Conservation (phyloP, 2,888 invertebrate genomes). For the Aporophyla lueneburgensis region DNA sequence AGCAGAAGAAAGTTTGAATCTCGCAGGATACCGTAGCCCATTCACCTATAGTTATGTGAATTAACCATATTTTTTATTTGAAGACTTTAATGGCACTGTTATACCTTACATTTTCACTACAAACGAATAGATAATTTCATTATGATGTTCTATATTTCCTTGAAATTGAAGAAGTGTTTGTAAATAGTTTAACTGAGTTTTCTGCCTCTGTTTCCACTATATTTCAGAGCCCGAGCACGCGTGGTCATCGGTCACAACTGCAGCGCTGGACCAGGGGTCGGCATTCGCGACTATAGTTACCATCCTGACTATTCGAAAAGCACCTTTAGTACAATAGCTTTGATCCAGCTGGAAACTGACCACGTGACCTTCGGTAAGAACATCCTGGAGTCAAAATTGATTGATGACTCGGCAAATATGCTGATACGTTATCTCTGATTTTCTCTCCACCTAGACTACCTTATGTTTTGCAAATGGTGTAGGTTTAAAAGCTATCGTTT, state of each 20-base stretch:
- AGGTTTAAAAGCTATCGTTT: not conserved
- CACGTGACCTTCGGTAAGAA: conserved; percentile 34
- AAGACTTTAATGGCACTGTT: too few relatives aligned
- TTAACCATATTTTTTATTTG: too few relatives aligned
- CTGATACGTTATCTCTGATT: not conserved
- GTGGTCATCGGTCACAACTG: conserved; percentile 73
- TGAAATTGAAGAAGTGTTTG: not conserved
- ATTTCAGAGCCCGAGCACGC: conserved; percentile 65
- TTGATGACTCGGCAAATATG: not conserved
- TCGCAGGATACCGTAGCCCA: too few relatives aligned
- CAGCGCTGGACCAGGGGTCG: conserved; percentile 50
- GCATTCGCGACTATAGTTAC: conserved; percentile 71
- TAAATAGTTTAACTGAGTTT: not conserved
- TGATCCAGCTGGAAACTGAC: conserved; percentile 73
- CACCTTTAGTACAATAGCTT: conserved; percentile 69
- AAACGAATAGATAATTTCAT: not conserved
- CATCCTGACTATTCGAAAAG: conserved; percentile 71
- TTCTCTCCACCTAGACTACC: not conserved
- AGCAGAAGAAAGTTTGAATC: too few relatives aligned
- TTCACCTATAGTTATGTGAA: too few relatives aligned
- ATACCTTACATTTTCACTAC: not conserved
- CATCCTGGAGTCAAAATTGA: not conserved
- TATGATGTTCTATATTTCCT: not conserved
- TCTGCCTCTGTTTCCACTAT: not conserved
- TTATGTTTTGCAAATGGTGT: not conserved